These are phyloP conservation scores for Atractosteus spatula DNA, from an alignment of 2,113 vertebrate species.

Conservation along the genomic window DNA sequence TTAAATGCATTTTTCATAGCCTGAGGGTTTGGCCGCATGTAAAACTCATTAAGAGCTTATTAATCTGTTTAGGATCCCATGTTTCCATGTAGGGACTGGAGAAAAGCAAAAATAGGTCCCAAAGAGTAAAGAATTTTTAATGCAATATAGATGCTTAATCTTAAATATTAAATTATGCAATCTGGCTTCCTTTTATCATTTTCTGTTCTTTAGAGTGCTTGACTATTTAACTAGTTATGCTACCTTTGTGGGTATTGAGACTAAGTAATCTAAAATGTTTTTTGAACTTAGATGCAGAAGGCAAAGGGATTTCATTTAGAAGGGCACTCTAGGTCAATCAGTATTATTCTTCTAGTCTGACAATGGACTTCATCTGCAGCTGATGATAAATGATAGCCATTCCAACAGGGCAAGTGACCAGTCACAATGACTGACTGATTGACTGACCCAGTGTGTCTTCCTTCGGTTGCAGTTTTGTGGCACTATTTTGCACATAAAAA, in stretches of 20 bases:
- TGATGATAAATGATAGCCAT: conserved; percentile 39
- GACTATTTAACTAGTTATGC: conserved; percentile 26
- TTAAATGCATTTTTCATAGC: conserved; percentile 31
- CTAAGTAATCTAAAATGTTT: conserved; percentile 26
- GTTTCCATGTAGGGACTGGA: background rate
- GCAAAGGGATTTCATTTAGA: conserved; percentile 48
- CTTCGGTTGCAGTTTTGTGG: background rate
- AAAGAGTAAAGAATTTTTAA: background rate
- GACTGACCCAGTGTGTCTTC: conserved; percentile 12
- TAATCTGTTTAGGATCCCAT: conserved; percentile 21
- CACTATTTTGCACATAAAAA: too few relatives aligned
- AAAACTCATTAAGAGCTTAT: conserved; percentile 25
- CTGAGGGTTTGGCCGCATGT: conserved; percentile 26
- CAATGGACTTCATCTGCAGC: conserved; percentile 38
- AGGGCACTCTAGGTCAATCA: conserved; percentile 32
- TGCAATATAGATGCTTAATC: background rate
- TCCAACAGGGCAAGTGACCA: conserved; percentile 27
- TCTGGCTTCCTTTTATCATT: background rate
- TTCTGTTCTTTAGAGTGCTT: background rate
- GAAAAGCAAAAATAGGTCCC: background rate
- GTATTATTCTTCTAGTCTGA: conserved; percentile 33
- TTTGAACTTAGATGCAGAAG: conserved; percentile 35
- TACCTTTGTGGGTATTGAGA: conserved; percentile 9
- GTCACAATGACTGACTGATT: conserved; percentile 23
- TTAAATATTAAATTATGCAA: background rate